Evolutionary conservation across 1,140 invertebrate species (phyloP).

Genomic region (Solen grandis): DNA sequence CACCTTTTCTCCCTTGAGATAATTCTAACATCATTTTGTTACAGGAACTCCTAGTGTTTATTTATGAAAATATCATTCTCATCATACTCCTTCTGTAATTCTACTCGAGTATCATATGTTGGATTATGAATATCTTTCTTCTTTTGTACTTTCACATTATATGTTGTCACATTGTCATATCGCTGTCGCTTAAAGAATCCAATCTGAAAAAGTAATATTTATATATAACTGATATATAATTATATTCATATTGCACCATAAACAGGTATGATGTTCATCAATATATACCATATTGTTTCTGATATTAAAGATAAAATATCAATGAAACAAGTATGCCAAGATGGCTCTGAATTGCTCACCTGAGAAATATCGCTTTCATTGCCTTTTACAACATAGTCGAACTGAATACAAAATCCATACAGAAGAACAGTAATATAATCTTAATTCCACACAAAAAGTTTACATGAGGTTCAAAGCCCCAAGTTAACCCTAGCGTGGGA

Average conservation of each 20-base stretch:
- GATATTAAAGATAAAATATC: background rate
- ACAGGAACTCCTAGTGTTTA: too few species aligned
- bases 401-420: too few species aligned
- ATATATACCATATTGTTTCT: background rate
- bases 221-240: background rate
- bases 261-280: background rate
- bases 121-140: slow-evolving; percentile 50
- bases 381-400: too few species aligned
- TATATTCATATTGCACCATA: background rate
- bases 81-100: slow-evolving; percentile 42
- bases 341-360: background rate
- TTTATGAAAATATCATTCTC: slow-evolving; percentile 51
- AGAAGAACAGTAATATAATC: too few species aligned
- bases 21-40: too few species aligned
- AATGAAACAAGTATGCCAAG: background rate
- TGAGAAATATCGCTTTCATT: too few species aligned
- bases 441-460: too few species aligned
- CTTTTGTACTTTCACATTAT: slow-evolving; percentile 56
- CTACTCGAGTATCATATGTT: slow-evolving; percentile 45
- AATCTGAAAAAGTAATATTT: slow-evolving; percentile 30
- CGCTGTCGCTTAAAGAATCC: slow-evolving; percentile 57
- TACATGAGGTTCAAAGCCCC: too few species aligned
- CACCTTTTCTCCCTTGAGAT: too few species aligned
- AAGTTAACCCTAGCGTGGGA: too few species aligned
- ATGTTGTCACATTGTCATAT: slow-evolving; percentile 44